Conservation (phyloP, 1,140 invertebrate genomes). For the Pseudoatta argentina region DNA sequence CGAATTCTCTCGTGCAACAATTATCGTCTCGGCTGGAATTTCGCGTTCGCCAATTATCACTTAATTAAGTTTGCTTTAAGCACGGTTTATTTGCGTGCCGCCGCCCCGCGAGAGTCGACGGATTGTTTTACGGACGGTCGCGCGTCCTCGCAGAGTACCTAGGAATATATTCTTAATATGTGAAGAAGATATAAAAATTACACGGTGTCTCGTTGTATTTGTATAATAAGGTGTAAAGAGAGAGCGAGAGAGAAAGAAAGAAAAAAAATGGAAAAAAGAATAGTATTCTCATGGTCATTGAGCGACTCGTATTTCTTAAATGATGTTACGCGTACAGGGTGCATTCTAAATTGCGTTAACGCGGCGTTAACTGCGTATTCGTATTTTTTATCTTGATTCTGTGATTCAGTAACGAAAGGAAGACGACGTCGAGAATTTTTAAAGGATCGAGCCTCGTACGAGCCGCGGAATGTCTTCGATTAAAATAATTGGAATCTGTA, state of each 20-base stretch:
- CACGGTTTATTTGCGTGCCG: background rate
- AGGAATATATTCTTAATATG: constrained; percentile 82
- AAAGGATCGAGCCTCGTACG: background rate
- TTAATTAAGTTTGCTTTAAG: constrained; percentile 21
- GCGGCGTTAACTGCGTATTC: constrained; percentile 43
- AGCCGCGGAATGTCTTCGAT: background rate
- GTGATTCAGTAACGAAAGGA: background rate
- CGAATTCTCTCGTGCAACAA: background rate
- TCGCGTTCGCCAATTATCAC: constrained; percentile 31
- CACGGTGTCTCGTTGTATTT: constrained; percentile 83
- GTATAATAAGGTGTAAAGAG: constrained; percentile 79
- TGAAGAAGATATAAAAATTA: constrained; percentile 78
- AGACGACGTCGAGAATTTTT: constrained; percentile 33
- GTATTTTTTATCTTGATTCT: constrained; percentile 25
- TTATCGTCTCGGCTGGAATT: background rate
- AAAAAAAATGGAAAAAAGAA: constrained; percentile 57
- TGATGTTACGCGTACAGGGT: constrained; percentile 73
- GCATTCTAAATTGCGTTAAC: constrained; percentile 78
- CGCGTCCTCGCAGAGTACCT: constrained; percentile 79
- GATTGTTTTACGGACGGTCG: constrained; percentile 75
- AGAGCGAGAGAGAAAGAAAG: background rate
- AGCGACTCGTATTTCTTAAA: constrained; percentile 77
- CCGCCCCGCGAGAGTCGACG: constrained; percentile 67
- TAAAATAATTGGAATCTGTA: constrained; percentile 3
- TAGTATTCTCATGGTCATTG: constrained; percentile 78